Evolutionary conservation across 2,113 vertebrate genomes (phyloP).

Genomic region (Clinocottus analis): DNA sequence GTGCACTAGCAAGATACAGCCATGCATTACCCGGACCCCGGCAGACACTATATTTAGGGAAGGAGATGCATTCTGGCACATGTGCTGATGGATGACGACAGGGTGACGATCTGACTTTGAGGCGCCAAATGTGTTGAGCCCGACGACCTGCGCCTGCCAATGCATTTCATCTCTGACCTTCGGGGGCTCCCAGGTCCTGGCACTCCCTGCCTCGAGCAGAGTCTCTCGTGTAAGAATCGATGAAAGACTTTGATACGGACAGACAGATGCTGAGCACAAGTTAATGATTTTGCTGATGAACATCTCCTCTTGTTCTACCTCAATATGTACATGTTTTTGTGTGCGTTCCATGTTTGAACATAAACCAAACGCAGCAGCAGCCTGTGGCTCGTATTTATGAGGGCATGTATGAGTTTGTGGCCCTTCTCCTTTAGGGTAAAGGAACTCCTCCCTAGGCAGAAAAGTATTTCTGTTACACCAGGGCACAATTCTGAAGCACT

Average conservation of each 20-base stretch:
- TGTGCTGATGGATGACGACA: constrained; percentile 81
- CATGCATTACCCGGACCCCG: constrained; percentile 63
- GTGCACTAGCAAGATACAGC: constrained; percentile 54
- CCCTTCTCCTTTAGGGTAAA: constrained; percentile 24
- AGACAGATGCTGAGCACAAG: constrained; percentile 24
- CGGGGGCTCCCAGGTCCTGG: neutral
- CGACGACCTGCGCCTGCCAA: constrained; percentile 62
- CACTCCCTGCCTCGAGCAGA: constrained; percentile 9
- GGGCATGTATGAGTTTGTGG: constrained; percentile 13
- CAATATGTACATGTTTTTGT: neutral
- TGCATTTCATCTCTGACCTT: constrained; percentile 72
- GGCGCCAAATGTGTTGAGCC: constrained; percentile 75
- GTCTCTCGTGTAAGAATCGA: constrained; percentile 13
- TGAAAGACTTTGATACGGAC: constrained; percentile 14
- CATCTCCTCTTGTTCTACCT: neutral
- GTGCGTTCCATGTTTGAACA: neutral
- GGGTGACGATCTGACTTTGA: constrained; percentile 78
- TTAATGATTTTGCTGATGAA: constrained; percentile 38
- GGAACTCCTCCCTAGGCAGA: constrained; percentile 43
- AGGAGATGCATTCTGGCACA: constrained; percentile 71
- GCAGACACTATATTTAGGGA: constrained; percentile 80
- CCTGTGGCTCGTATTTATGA: constrained; percentile 4
- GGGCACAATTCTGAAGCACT: constrained; percentile 68
- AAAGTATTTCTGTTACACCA: constrained; percentile 67
- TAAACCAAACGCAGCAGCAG: constrained; percentile 36